Evolutionary conservation across 2,888 invertebrate genomes (phyloP).

Genomic region (Acleris literana): DNA sequence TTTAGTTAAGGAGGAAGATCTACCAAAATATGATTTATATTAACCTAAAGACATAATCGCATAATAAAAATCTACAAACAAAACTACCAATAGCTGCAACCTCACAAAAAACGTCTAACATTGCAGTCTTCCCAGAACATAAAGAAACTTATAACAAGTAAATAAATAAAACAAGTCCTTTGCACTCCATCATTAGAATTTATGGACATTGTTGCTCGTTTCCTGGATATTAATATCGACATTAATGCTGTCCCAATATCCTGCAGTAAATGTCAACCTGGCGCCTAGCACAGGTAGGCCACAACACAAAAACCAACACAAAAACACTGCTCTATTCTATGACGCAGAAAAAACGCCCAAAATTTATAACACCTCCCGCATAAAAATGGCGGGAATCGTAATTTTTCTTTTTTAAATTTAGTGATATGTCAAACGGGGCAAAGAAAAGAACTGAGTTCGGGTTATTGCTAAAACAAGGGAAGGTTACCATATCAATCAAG

Average conservation of each 20-base stretch:
- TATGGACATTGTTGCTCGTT: slow-evolving; percentile 66
- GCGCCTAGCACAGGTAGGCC: slow-evolving; percentile 80
- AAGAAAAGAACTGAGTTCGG: slow-evolving; percentile 65
- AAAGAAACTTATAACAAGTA: slow-evolving; percentile 69
- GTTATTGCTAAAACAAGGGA: slow-evolving; percentile 83
- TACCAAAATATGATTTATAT: neutral
- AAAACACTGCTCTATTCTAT: slow-evolving; percentile 72
- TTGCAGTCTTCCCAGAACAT: slow-evolving; percentile 36
- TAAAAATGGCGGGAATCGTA: slow-evolving; percentile 76
- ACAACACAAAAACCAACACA: slow-evolving; percentile 66
- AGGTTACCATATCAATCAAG: slow-evolving; percentile 81
- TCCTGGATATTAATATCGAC: slow-evolving; percentile 80
- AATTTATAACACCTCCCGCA: slow-evolving; percentile 77
- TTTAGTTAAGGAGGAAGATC: no score
- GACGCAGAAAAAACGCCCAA: slow-evolving; percentile 64
- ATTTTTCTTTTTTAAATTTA: slow-evolving; percentile 81
- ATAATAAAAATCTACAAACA: neutral
- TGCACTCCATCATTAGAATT: slow-evolving; percentile 68
- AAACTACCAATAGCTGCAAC: slow-evolving; percentile 25
- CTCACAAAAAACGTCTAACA: slow-evolving; percentile 31
- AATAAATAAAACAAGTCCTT: slow-evolving; percentile 58
- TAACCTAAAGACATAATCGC: neutral
- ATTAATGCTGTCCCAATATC: slow-evolving; percentile 81
- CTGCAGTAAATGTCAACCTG: slow-evolving; percentile 81
- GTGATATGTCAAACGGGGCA: slow-evolving; percentile 80